Evolutionary conservation across 2,888 invertebrate species (phyloP).

Genomic region (Sarcophaga rosellei): DNA sequence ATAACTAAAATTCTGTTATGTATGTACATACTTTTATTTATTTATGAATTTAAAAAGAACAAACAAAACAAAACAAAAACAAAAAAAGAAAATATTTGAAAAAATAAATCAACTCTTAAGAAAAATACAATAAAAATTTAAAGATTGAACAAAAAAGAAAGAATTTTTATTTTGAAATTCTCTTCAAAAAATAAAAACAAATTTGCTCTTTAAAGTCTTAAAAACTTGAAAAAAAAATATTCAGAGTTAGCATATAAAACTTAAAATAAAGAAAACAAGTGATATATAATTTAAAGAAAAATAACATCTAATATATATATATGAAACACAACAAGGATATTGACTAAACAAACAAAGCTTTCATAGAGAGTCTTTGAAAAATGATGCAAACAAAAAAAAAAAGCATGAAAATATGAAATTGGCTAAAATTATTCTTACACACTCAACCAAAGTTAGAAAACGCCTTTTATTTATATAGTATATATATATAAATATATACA

Average conservation of each 20-base stretch:
- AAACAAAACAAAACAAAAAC: slow-evolving; percentile 31
- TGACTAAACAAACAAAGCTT: slow-evolving; percentile 20
- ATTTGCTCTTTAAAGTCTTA: slow-evolving; percentile 40
- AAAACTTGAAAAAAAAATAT: too few relatives aligned
- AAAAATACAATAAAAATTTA: slow-evolving; percentile 40
- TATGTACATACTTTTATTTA: slow-evolving; percentile 63
- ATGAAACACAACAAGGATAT: slow-evolving; percentile 34
- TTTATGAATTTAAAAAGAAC: slow-evolving; percentile 52
- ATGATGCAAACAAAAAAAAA: background rate
- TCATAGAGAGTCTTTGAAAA: background rate
- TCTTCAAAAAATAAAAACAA: slow-evolving; percentile 3
- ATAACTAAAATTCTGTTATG: slow-evolving; percentile 53
- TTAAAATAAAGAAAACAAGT: slow-evolving; percentile 22
- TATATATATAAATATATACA: slow-evolving; percentile 11
- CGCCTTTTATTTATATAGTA: slow-evolving; percentile 52
- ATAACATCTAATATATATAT: background rate
- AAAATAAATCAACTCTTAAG: slow-evolving; percentile 46
- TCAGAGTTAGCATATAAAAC: too few relatives aligned
- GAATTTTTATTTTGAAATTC: background rate
- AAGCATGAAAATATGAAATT: background rate
- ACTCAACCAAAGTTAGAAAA: slow-evolving; percentile 48
- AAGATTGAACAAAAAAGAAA: background rate
- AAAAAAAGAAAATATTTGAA: slow-evolving; percentile 34
- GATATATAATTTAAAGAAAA: slow-evolving; percentile 46
- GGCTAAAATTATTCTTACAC: slow-evolving; percentile 27